These are phyloP conservation scores for Malacosoma neustria DNA, from an alignment of 2,888 invertebrate genomes.

Conservation along the genomic window DNA sequence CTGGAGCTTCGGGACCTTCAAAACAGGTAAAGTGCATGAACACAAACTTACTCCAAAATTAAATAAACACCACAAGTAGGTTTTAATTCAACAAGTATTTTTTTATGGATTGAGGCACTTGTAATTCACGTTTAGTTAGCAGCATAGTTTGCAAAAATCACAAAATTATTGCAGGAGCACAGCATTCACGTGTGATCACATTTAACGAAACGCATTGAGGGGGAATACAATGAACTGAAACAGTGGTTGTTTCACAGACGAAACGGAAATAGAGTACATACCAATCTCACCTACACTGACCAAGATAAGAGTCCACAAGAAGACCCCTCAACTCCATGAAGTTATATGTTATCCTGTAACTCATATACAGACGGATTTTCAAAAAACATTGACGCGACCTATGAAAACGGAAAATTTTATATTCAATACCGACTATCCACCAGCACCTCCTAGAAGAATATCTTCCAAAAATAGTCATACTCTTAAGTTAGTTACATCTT, in stretches of 20 bases:
- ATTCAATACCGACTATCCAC: constrained; percentile 55
- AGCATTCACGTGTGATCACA: constrained; percentile 51
- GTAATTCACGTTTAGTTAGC: constrained; percentile 44
- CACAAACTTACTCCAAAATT: constrained; percentile 61
- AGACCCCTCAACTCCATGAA: constrained; percentile 65
- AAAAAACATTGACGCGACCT: neutral
- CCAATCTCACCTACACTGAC: constrained; percentile 87
- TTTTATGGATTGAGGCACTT: constrained; percentile 28
- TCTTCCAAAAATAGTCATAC: constrained; percentile 85
- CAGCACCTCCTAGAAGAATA: constrained; percentile 83
- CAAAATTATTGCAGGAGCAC: constrained; percentile 47
- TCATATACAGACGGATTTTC: constrained; percentile 37
- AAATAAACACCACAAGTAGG: constrained; percentile 43
- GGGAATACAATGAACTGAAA: constrained; percentile 33
- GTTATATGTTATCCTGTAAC: constrained; percentile 77
- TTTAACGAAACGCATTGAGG: constrained; percentile 32
- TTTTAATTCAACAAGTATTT: constrained; percentile 21
- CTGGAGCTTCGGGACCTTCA: constrained; percentile 42
- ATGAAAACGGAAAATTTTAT: neutral
- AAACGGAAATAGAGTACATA: constrained; percentile 86
- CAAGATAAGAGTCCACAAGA: constrained; percentile 85
- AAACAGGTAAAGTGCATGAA: constrained; percentile 57
- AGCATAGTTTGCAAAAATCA: constrained; percentile 40
- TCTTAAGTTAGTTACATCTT: constrained; percentile 76
- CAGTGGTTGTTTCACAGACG: constrained; percentile 78